Percentiles rank a stretch among this genome's conserved stretches.
Conservation (phyloP, 2,113 vertebrate genomes). For the Tretioscincus oriximinensis region DNA sequence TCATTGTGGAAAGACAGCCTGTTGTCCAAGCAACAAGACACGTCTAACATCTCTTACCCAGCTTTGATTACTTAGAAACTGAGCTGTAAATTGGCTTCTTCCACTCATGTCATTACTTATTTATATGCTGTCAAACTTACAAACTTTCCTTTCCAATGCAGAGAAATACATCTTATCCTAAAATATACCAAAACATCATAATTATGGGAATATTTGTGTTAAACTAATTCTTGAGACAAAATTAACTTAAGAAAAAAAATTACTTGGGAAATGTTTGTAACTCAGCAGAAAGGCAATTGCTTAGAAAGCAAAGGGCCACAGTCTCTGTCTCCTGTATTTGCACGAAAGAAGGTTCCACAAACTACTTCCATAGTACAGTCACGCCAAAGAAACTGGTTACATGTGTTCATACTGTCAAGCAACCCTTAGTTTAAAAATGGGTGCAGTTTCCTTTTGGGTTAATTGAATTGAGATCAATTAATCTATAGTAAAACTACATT, state of each 20-base stretch:
- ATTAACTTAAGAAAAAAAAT: not conserved
- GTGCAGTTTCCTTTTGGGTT: too few species aligned
- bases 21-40: slow-evolving; percentile 10
- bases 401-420: too few species aligned
- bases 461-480: too few species aligned
- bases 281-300: not conserved
- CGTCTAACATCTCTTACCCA: slow-evolving; percentile 20
- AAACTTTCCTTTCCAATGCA: not conserved
- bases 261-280: not conserved
- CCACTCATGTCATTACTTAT: not conserved
- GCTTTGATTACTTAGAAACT: slow-evolving; percentile 26
- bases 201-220: not conserved
- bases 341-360: not conserved
- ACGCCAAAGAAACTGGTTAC: too few species aligned
- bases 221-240: not conserved
- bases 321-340: too few species aligned
- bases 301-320: not conserved
- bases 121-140: slow-evolving; percentile 18
- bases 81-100: slow-evolving; percentile 22
- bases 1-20: not conserved
- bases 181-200: not conserved
- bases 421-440: too few species aligned
- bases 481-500: too few species aligned
- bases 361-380: too few species aligned
- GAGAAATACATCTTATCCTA: not conserved